Conservation (phyloP, 2,113 vertebrate genomes). For the Hylia prasina region DNA sequence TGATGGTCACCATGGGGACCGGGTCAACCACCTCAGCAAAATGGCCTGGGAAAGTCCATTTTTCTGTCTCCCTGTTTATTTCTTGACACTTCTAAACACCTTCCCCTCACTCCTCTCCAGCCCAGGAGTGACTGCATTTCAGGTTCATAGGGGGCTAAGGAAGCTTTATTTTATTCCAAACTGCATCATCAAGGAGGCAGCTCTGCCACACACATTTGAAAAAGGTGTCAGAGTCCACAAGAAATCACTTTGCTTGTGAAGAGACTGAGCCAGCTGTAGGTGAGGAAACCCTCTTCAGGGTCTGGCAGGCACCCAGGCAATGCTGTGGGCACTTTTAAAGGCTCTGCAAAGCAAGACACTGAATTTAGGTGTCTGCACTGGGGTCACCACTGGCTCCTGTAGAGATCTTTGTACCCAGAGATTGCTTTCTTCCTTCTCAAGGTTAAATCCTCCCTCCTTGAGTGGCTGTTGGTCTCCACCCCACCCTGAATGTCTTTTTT, state of each 20-base stretch:
- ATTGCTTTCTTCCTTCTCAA: background rate
- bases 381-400: background rate
- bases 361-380: background rate
- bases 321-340: background rate
- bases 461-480: background rate
- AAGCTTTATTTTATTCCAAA: background rate
- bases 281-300: too few species aligned
- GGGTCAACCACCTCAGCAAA: background rate
- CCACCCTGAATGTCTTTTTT: background rate
- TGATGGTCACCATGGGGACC: background rate
- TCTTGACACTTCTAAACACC: background rate
- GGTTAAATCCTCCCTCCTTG: background rate
- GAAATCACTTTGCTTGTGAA: background rate
- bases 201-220: fast-evolving
- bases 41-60: background rate
- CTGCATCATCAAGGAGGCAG: background rate
- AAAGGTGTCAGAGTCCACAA: background rate
- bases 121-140: background rate
- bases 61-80: background rate
- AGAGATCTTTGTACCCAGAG: background rate
- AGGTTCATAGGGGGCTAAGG: background rate
- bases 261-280: background rate
- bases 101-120: background rate
- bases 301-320: background rate
- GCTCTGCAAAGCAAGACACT: background rate